phyloP scores from a whole-genome alignment of 2,113 vertebrate species.

The Phaethornis superciliosus region DNA sequence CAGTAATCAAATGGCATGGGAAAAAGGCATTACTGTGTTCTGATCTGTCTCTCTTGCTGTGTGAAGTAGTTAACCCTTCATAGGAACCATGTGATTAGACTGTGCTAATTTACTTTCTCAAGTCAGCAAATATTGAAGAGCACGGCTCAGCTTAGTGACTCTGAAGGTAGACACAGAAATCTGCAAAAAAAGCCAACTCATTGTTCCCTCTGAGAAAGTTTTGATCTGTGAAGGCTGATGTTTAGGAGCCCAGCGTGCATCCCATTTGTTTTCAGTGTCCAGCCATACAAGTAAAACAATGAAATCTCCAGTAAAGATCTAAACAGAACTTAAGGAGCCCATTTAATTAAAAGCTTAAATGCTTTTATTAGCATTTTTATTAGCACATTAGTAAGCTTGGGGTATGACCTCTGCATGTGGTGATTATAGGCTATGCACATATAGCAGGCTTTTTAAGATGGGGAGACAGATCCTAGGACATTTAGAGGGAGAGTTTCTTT shows the following conservation, averaged over 20 bases:
- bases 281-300: neutral
- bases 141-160: neutral
- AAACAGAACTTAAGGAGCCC: neutral
- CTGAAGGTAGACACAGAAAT: neutral
- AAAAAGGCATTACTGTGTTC: neutral
- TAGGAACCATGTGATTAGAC: neutral
- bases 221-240: neutral
- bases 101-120: neutral
- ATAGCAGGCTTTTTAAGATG: neutral
- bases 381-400: slow-evolving; percentile 21
- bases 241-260: neutral
- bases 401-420: slow-evolving; percentile 4
- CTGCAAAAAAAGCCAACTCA: neutral
- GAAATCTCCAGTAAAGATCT: slow-evolving; percentile 39
- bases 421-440: neutral
- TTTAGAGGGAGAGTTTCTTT: neutral
- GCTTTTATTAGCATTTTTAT: slow-evolving; percentile 58
- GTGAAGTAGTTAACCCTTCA: slow-evolving; percentile 4
- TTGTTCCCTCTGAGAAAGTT: slow-evolving; percentile 26
- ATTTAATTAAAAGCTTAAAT: neutral
- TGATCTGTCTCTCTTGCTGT: neutral
- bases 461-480: neutral
- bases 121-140: neutral
- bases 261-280: slow-evolving; percentile 43
- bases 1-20: neutral